Evolutionary conservation across 1,140 invertebrate genomes (phyloP).

Genomic region (Drosophila teissieri): DNA sequence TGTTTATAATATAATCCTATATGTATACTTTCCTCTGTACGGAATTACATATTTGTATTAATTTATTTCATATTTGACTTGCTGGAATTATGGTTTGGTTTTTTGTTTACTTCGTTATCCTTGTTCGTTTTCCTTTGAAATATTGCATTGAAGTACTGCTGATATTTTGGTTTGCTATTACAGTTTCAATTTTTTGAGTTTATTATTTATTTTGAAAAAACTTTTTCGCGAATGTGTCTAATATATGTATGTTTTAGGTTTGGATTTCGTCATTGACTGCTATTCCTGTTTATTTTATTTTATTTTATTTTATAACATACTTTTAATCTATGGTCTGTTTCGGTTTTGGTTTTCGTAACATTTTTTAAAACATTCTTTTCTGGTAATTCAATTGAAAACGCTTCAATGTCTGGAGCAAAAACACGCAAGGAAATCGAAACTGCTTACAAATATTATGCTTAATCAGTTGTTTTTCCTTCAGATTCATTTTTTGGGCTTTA

Average conservation of each 20-base stretch:
- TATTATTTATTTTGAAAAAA: constrained; percentile 30
- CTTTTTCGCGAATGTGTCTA: constrained; percentile 53
- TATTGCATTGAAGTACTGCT: constrained; percentile 72
- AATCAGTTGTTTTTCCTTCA: constrained; percentile 38
- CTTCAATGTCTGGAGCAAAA: constrained; percentile 64
- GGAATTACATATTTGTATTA: constrained; percentile 64
- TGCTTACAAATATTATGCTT: constrained; percentile 36
- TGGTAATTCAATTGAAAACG: constrained; percentile 54
- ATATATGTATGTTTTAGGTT: constrained; percentile 59
- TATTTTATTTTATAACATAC: constrained; percentile 51
- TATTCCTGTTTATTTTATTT: constrained; percentile 54
- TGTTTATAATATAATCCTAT: constrained; percentile 68
- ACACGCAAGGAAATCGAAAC: constrained; percentile 68
- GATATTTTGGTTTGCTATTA: constrained; percentile 66
- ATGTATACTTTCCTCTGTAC: constrained; percentile 68
- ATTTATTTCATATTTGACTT: constrained; percentile 65
- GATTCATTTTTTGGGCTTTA: constrained; percentile 53
- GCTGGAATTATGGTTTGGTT: constrained; percentile 31
- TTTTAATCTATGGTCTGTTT: constrained; percentile 46
- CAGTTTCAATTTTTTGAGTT: constrained; percentile 49
- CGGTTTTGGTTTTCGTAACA: constrained; percentile 49
- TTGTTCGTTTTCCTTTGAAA: constrained; percentile 34
- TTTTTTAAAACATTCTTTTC: constrained; percentile 49
- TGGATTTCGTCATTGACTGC: constrained; percentile 36
- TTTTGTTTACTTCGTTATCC: constrained; percentile 30